Conservation (phyloP, 23 tunicate species). For the Corella eumyota region DNA sequence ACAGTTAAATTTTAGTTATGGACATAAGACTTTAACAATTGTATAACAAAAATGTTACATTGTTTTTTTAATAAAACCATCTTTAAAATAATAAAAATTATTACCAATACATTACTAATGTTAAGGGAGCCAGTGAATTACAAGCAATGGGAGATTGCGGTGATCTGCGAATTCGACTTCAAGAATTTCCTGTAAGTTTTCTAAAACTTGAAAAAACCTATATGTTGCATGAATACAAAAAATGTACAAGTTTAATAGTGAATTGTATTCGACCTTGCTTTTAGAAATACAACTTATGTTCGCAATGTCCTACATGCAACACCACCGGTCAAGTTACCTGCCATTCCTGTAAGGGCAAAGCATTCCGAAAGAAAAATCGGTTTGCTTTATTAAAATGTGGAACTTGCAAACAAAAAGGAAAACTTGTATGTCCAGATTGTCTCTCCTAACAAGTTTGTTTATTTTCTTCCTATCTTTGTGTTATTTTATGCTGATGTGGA, state of each 20-base stretch:
- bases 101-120: too few relatives aligned
- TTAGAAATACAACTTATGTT: conserved; percentile 73
- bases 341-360: conserved; percentile 67
- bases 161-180: conserved; percentile 89
- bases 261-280: too few relatives aligned
- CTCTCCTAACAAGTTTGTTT: conserved; percentile 6
- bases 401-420: conserved; percentile 66
- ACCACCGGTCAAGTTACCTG: conserved; percentile 48
- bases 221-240: too few relatives aligned
- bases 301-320: conserved; percentile 57
- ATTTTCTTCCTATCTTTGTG: too few relatives aligned
- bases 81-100: too few relatives aligned
- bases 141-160: conserved; percentile 98
- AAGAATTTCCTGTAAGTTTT: conserved; percentile 68
- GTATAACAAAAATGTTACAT: too few relatives aligned
- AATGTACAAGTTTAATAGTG: too few relatives aligned
- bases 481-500: too few relatives aligned
- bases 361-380: conserved; percentile 45
- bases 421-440: conserved; percentile 67
- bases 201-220: too few relatives aligned
- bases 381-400: conserved; percentile 66
- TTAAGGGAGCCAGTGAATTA: conserved; percentile 69
- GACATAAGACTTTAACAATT: too few relatives aligned
- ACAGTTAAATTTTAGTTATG: not conserved
- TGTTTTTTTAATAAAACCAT: too few relatives aligned